Evolutionary conservation across 2,113 vertebrate genomes (phyloP).

Genomic region (Ramphastos sulfuratus): DNA sequence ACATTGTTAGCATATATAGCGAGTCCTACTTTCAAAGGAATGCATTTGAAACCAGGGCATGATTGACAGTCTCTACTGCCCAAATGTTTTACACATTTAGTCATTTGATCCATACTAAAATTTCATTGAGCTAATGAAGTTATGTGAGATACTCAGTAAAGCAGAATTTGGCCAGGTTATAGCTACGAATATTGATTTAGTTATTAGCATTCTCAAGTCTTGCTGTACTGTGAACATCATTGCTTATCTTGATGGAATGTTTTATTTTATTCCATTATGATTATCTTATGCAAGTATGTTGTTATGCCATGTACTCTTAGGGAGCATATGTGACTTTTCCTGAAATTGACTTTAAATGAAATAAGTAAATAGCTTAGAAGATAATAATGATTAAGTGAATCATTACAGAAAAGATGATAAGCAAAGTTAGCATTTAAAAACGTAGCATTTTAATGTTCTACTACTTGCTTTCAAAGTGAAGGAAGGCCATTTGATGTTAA

Average conservation of each 20-base stretch:
- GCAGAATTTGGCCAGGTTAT: neutral
- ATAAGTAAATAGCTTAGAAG: neutral
- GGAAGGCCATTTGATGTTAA: neutral
- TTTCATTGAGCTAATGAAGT: slow-evolving; percentile 34
- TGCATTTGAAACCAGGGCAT: neutral
- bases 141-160: neutral
- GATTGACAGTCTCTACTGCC: neutral
- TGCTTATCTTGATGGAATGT: neutral
- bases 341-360: neutral
- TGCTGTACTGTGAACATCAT: neutral
- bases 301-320: neutral
- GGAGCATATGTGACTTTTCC: neutral
- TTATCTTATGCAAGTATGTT: neutral
- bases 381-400: neutral
- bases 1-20: neutral
- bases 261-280: neutral
- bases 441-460: neutral
- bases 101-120: neutral
- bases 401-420: neutral
- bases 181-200: neutral
- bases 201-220: slow-evolving; percentile 20
- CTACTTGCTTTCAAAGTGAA: neutral
- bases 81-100: neutral
- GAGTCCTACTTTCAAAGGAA: neutral
- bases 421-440: neutral